Conservation (phyloP, 2,113 vertebrate genomes). For the Toxostoma redivivum region DNA sequence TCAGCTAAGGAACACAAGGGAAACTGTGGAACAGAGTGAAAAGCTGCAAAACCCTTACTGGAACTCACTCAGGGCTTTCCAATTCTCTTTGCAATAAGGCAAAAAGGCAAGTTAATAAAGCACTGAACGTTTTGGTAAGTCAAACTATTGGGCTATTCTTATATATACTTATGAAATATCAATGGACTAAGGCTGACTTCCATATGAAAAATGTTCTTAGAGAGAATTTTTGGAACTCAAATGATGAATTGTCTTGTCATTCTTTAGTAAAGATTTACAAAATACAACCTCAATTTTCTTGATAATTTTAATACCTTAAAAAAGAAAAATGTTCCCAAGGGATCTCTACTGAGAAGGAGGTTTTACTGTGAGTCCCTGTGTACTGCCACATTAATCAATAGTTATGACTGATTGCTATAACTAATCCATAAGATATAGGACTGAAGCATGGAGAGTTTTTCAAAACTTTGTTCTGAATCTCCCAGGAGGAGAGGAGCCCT, state of each 20-base stretch:
- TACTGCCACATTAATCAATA: not conserved
- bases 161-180: not conserved
- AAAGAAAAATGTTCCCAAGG: not conserved
- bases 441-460: not conserved
- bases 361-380: not conserved
- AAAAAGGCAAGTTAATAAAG: not conserved
- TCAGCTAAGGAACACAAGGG: not conserved
- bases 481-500: not conserved
- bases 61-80: not conserved
- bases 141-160: not conserved
- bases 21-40: not conserved
- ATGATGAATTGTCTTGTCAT: not conserved
- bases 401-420: not conserved
- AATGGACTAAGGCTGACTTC: not conserved
- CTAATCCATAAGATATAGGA: not conserved
- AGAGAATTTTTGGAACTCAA: not conserved
- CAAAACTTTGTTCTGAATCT: not conserved
- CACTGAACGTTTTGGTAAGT: not conserved
- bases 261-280: not conserved
- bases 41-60: not conserved
- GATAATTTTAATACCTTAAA: not conserved
- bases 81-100: not conserved
- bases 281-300: not conserved
- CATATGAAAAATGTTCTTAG: not conserved
- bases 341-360: not conserved